A percentile compares a stretch with the other conserved stretches of the same genome.
These are phyloP conservation scores for Acleris laterana DNA, from an alignment of 2,888 invertebrate genomes.

Conservation along the genomic window DNA sequence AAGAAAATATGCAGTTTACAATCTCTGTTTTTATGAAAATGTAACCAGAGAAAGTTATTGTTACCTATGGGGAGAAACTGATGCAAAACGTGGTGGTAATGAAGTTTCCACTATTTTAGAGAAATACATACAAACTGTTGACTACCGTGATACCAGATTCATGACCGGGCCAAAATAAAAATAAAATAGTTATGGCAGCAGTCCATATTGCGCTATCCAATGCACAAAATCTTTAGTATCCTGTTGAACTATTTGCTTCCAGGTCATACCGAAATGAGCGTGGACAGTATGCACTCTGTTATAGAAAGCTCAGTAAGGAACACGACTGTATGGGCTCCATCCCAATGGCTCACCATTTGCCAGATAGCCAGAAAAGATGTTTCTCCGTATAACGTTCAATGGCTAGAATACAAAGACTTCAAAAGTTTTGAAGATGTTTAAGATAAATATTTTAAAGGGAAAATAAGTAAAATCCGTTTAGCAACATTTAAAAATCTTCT, in stretches of 20 bases:
- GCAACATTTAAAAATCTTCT: no score
- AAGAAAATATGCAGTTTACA: slow-evolving; percentile 41
- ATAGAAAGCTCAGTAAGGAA: slow-evolving; percentile 10
- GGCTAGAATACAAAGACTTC: not conserved
- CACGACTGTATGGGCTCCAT: slow-evolving; percentile 42
- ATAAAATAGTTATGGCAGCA: slow-evolving; percentile 43
- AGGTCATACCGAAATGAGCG: slow-evolving; percentile 45
- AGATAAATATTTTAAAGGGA: no score
- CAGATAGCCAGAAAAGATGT: not conserved
- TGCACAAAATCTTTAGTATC: slow-evolving; percentile 38
- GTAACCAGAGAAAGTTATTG: slow-evolving; percentile 40
- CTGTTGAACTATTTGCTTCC: slow-evolving; percentile 46
- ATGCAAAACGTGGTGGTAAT: slow-evolving; percentile 43
- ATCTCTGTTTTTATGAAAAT: slow-evolving; percentile 42
- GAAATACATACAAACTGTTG: slow-evolving; percentile 39
- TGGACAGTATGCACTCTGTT: slow-evolving; percentile 41
- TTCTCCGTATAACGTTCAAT: not conserved
- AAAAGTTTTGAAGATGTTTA: no score
- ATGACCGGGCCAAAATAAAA: slow-evolving; percentile 45
- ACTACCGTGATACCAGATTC: slow-evolving; percentile 40
- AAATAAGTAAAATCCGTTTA: no score
- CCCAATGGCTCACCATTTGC: slow-evolving; percentile 36
- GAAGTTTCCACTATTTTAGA: slow-evolving; percentile 40
- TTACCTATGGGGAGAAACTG: slow-evolving; percentile 41
- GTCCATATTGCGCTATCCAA: slow-evolving; percentile 37